Conservation (phyloP, 2,888 invertebrate genomes). For the Meta bourneti region DNA sequence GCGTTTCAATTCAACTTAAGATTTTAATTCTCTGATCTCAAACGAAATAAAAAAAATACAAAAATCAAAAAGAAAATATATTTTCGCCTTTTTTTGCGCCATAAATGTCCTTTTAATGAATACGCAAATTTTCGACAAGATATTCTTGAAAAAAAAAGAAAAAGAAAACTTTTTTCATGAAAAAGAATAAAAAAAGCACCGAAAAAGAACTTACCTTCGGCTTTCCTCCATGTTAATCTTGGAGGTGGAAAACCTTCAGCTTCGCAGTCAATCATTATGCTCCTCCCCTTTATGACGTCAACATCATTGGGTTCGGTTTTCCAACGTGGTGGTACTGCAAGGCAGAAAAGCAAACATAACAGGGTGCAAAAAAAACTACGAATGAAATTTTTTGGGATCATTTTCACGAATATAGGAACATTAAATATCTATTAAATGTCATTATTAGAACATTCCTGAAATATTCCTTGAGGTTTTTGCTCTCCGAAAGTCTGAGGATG, state of each 20-base stretch:
- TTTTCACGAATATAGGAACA: slow-evolving; percentile 49
- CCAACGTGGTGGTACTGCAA: slow-evolving; percentile 79
- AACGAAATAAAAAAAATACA: neutral
- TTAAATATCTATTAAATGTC: slow-evolving; percentile 74
- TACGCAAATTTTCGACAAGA: slow-evolving; percentile 4
- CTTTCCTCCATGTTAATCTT: slow-evolving; percentile 77
- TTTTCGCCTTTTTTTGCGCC: neutral
- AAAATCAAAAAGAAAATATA: slow-evolving; percentile 4
- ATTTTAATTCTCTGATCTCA: neutral
- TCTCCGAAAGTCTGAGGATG: neutral
- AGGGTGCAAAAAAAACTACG: neutral
- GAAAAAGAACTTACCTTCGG: slow-evolving; percentile 66
- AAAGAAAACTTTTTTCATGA: neutral
- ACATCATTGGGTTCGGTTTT: slow-evolving; percentile 78
- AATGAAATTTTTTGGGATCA: slow-evolving; percentile 24
- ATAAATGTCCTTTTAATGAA: slow-evolving; percentile 16
- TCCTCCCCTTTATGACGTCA: slow-evolving; percentile 78
- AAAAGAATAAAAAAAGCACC: neutral
- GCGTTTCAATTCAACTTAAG: neutral
- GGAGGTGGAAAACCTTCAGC: slow-evolving; percentile 78
- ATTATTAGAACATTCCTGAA: slow-evolving; percentile 54
- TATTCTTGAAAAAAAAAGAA: neutral
- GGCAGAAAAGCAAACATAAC: slow-evolving; percentile 29
- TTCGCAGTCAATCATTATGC: slow-evolving; percentile 78
- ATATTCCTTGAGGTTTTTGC: neutral